phyloP scores from a whole-genome alignment of 1,140 invertebrate genomes.

The Drosophila bifasciata region DNA sequence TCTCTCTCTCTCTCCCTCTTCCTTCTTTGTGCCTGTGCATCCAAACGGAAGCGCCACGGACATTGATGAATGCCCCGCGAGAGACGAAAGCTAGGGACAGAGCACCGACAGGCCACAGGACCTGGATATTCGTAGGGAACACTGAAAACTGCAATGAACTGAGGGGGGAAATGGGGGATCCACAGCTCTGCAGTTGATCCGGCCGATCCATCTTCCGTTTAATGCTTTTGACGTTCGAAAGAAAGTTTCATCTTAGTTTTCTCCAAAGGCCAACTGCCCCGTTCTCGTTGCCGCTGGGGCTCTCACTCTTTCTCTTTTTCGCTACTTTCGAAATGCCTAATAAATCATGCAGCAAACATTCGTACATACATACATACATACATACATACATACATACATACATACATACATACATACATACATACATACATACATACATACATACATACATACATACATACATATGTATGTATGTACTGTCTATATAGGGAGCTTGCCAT shows the following conservation, averaged over 20 bases:
- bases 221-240: constrained; percentile 29
- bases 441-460: constrained; percentile 40
- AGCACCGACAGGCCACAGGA: constrained; percentile 6
- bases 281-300: constrained; percentile 15
- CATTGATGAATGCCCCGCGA: constrained; percentile 73
- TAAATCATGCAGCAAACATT: constrained; percentile 72
- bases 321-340: constrained; percentile 69
- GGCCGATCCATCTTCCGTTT: constrained; percentile 61
- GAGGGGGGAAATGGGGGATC: constrained; percentile 29
- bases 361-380: constrained; percentile 1
- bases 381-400: constrained; percentile 2
- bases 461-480: constrained; percentile 3
- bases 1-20: neutral
- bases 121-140: neutral
- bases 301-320: neutral
- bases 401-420: constrained; percentile 21
- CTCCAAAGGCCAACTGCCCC: constrained; percentile 31
- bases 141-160: constrained; percentile 29
- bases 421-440: constrained; percentile 9
- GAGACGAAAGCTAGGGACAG: constrained; percentile 42
- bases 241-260: constrained; percentile 61
- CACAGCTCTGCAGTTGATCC: constrained; percentile 48
- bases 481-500: constrained; percentile 35
- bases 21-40: constrained; percentile 16
- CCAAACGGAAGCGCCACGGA: constrained; percentile 67